Conservation (phyloP, 1,140 invertebrate genomes). For the Penaeus chinensis region DNA sequence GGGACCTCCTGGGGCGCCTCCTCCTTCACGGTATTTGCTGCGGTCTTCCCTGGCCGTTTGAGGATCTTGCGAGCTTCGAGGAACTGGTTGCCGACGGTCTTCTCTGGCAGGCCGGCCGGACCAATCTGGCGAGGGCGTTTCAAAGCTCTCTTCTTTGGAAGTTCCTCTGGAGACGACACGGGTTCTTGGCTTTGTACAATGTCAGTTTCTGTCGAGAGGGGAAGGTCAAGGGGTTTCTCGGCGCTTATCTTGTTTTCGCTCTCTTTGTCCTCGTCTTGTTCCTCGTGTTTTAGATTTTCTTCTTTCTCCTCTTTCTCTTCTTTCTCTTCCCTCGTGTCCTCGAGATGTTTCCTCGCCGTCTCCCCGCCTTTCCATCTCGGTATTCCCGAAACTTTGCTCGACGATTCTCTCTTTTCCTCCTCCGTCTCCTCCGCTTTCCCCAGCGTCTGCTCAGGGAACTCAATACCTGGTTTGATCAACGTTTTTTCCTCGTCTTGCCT, state of each 20-base stretch:
- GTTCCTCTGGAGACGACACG: background rate
- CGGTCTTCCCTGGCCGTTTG: constrained; percentile 48
- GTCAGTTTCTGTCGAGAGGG: too few species aligned
- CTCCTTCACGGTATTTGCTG: constrained; percentile 21
- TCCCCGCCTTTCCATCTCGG: background rate
- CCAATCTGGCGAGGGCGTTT: constrained; percentile 48
- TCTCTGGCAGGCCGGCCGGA: constrained; percentile 21
- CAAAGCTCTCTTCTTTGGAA: constrained; percentile 34
- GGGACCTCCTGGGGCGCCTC: constrained; percentile 10
- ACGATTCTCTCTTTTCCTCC: background rate
- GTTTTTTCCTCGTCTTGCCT: background rate
- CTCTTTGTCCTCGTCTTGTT: background rate
- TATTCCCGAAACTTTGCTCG: background rate
- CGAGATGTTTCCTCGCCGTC: background rate
- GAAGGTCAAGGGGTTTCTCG: background rate
- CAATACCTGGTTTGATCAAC: background rate
- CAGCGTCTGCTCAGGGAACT: background rate
- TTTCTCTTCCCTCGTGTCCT: background rate
- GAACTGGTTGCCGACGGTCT: constrained; percentile 48
- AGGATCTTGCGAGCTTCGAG: constrained; percentile 54
- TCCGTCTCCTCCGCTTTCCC: background rate
- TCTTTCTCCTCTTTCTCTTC: constrained; percentile 11
- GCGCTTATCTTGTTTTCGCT: background rate
- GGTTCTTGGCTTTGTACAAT: too few species aligned
- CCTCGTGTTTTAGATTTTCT: background rate